Conservation (phyloP, 1,140 invertebrate genomes). For the Papilio polyxenes region DNA sequence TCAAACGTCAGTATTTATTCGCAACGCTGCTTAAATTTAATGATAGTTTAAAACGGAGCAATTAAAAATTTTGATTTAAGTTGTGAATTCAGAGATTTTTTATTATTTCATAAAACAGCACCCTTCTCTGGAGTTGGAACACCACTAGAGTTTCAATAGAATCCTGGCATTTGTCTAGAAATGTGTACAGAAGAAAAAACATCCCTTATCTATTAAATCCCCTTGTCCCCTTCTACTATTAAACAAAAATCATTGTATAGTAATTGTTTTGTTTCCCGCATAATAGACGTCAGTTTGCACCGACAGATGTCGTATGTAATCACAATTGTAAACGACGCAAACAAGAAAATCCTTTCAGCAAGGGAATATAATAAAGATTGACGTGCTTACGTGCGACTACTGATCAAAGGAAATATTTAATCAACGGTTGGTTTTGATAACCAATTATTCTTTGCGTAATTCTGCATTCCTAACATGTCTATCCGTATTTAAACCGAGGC, state of each 20-base stretch:
- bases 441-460: background rate
- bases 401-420: background rate
- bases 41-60: background rate
- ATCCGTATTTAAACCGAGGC: too few species aligned
- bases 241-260: too few species aligned
- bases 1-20: background rate
- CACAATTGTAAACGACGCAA: background rate
- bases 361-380: conserved; percentile 17
- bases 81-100: too few species aligned
- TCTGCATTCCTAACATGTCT: background rate
- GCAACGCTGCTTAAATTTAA: background rate
- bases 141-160: too few species aligned
- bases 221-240: too few species aligned
- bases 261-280: conserved; percentile 17
- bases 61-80: background rate
- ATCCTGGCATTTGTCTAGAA: too few species aligned
- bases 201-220: too few species aligned
- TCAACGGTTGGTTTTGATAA: background rate
- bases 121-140: too few species aligned
- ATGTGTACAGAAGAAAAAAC: too few species aligned
- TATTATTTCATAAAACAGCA: too few species aligned
- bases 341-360: conserved; percentile 25
- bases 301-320: background rate
- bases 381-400: background rate
- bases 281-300: background rate